Evolutionary conservation across 1,140 invertebrate genomes (phyloP).

Genomic region (Trachymyrmex cornetzi): DNA sequence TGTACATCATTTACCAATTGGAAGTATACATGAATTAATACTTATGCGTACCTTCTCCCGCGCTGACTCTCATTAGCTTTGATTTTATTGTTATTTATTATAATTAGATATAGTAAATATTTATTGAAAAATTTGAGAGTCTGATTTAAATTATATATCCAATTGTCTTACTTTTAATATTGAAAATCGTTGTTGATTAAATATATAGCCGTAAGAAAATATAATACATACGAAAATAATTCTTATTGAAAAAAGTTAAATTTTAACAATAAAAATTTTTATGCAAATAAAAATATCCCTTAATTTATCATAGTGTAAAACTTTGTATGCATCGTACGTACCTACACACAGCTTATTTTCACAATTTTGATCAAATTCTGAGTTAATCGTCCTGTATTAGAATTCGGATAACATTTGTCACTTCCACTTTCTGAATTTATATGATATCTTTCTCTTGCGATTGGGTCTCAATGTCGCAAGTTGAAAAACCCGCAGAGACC

Average conservation of each 20-base stretch:
- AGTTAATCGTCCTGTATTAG: background rate
- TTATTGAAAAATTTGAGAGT: no score
- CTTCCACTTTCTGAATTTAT: constrained; percentile 40
- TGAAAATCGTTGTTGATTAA: background rate
- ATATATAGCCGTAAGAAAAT: background rate
- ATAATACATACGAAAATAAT: background rate
- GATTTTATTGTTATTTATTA: no score
- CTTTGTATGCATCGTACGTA: background rate
- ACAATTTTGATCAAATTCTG: background rate
- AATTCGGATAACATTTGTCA: constrained; percentile 13
- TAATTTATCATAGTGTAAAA: background rate
- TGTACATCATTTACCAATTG: no score
- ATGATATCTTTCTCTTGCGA: constrained; percentile 13
- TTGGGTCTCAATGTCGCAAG: constrained; percentile 25
- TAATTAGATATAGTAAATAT: no score
- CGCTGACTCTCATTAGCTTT: no score
- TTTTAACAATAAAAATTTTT: background rate
- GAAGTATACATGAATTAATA: no score
- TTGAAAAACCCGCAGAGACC: constrained; percentile 17
- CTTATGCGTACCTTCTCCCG: no score
- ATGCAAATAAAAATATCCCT: background rate
- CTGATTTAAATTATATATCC: no score
- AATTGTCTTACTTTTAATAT: background rate
- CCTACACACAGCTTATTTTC: background rate
- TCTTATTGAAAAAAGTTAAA: background rate